Conservation (phyloP, 1,140 invertebrate species). For the Nylanderia fulva region DNA sequence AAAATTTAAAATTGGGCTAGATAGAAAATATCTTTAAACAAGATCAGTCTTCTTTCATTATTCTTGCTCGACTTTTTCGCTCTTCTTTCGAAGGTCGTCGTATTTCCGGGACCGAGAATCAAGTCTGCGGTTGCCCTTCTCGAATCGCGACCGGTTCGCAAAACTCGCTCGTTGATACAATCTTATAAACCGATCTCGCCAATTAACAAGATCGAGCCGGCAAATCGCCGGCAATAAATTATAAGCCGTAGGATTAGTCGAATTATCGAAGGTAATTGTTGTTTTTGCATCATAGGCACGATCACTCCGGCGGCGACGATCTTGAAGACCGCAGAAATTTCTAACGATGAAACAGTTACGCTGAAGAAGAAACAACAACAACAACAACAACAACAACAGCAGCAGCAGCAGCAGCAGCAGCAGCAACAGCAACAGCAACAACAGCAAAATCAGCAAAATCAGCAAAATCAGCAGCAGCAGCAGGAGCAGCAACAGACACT, state of each 20-base stretch:
- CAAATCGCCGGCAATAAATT: constrained; percentile 19
- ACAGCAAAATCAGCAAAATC: too few species aligned
- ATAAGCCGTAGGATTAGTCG: neutral
- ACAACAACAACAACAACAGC: neutral
- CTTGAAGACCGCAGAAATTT: constrained; percentile 8
- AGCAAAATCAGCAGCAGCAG: too few species aligned
- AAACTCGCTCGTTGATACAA: constrained; percentile 24
- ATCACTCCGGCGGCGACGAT: constrained; percentile 55
- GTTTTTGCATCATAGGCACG: constrained; percentile 8
- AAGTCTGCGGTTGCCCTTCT: constrained; percentile 53
- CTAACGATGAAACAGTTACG: neutral
- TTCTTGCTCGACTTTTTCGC: neutral
- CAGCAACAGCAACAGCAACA: too few species aligned
- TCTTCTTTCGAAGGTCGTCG: constrained; percentile 64
- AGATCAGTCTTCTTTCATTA: constrained; percentile 2
- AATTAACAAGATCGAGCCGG: neutral
- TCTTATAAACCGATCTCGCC: neutral
- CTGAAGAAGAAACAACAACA: constrained; percentile 18
- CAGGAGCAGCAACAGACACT: too few species aligned
- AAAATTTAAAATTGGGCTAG: too few species aligned
- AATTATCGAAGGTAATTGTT: neutral
- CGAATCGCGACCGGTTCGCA: constrained; percentile 39
- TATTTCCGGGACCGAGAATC: constrained; percentile 71
- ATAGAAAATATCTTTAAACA: neutral
- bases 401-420: too few species aligned